Evolutionary conservation across 2,888 invertebrate genomes (phyloP).

Genomic region (Agapetus fuscipes): DNA sequence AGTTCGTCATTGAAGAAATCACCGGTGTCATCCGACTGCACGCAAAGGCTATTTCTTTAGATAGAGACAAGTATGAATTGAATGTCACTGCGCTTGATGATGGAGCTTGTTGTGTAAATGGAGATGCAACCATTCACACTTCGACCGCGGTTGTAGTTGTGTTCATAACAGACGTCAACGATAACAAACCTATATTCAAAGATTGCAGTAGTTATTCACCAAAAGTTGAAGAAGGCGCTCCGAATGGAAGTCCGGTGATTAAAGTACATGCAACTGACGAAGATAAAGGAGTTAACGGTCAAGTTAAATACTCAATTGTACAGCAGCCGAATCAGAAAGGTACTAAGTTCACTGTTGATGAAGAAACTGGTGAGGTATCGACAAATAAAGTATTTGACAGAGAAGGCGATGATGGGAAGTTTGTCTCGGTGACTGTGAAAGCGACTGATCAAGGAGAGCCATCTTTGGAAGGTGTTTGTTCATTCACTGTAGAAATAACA

Average conservation of each 20-base stretch:
- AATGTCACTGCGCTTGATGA: conserved; percentile 98
- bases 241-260: conserved; percentile 87
- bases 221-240: conserved; percentile 89
- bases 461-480: conserved; percentile 94
- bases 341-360: conserved; percentile 91
- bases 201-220: conserved; percentile 89
- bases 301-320: conserved; percentile 94
- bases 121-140: conserved; percentile 79
- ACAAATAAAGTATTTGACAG: conserved; percentile 95
- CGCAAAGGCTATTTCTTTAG: conserved; percentile 76
- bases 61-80: conserved; percentile 88
- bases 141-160: conserved; percentile 93
- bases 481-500: conserved; percentile 94
- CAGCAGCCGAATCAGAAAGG: conserved; percentile 93
- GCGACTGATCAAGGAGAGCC: conserved; percentile 99
- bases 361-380: conserved; percentile 88
- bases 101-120: conserved; percentile 91
- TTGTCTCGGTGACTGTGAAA: conserved; percentile 93
- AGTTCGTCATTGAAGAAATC: conserved; percentile 91
- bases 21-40: conserved; percentile 89
- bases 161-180: conserved; percentile 94
- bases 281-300: conserved; percentile 92
- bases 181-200: conserved; percentile 92
- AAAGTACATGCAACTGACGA: conserved; percentile 92
- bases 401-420: conserved; percentile 94